These are phyloP conservation scores for Tetrax tetrax DNA, from an alignment of 2,113 vertebrate genomes.

Conservation along the genomic window DNA sequence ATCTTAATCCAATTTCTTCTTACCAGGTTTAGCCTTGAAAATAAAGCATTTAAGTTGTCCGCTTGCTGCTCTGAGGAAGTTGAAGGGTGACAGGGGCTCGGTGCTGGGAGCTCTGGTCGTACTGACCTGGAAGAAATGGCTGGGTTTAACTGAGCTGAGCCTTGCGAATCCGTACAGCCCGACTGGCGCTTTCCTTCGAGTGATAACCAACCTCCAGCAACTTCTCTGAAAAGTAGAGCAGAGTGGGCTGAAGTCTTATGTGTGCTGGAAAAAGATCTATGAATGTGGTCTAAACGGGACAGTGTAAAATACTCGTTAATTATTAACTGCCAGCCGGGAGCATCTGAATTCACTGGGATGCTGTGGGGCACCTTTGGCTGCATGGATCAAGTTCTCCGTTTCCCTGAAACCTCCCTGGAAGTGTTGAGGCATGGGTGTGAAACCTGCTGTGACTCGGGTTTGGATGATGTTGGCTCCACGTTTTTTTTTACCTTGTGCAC, in stretches of 20 bases:
- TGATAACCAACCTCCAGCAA: neutral
- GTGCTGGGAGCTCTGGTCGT: fast-evolving
- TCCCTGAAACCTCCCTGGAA: neutral
- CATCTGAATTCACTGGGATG: neutral
- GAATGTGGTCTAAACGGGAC: neutral
- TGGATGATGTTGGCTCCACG: neutral
- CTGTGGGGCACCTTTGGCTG: neutral
- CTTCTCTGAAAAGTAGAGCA: neutral
- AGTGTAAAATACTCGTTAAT: neutral
- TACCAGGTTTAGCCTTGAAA: neutral
- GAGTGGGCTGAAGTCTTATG: neutral
- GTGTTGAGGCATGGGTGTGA: neutral
- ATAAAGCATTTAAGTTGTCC: neutral
- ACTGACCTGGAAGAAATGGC: too few species aligned
- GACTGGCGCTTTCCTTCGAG: fast-evolving
- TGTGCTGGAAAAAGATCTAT: neutral
- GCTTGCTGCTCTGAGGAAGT: neutral
- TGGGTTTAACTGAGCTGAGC: neutral
- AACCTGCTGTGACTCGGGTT: neutral
- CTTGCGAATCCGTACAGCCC: neutral
- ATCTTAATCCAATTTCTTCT: neutral
- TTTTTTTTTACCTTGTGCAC: neutral
- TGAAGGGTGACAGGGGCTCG: neutral
- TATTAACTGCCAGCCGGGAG: neutral
- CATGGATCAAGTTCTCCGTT: fast-evolving